Base-by-base conservation (phyloP, 2,888 invertebrate genomes). In the Zele albiditarsus region DNA sequence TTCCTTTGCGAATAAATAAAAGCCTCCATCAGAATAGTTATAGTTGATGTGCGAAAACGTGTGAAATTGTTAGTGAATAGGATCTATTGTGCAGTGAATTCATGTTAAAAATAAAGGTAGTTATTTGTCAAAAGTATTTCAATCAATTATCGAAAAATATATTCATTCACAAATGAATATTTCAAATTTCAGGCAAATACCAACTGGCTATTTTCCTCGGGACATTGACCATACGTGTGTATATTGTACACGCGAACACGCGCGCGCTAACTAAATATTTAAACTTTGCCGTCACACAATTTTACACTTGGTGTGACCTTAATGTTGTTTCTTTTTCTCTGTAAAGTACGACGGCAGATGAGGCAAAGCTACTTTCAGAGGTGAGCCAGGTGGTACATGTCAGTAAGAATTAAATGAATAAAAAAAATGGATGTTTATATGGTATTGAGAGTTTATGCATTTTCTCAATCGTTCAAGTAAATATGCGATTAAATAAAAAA, bases 211-310 rank as follows among this genome's bases (percentile, higher is more conserved):
- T 60, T 60, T 60, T 14, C 6, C 2, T 6, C 12, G 53, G 20
- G n/a, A 53, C 53, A 53, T 53, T 53, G 53, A 53, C 53, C 53
- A 53, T 23, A 20, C 23, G 8, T 53, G 8, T 10, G 53, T 53
- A 20, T 20, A 53, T 20, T 53, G 20, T 53, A 8, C n/a, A 8
- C 23, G 53, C 20, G 53, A 31, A 27, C 31, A 33, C 65, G 27
- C 49, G 62, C 38, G 60, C 78, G 77, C 67, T 77, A 25, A 68
- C 58, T 75, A 77, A 80, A 82, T 81, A 82, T 80, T 82, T 81
- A 76, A 77, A 77, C 78, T 74, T 77, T 70, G 20, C 20, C 77
- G 62, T 73, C 69, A 69, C 25, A 68, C 68, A 69, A 76, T 78
- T 78, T 72, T 74, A 71, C 72, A 38, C 46, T 63, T 65, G 49